Conservation (phyloP, 92 coral and sea anemone species). For the Micromussa lordhowensis region DNA sequence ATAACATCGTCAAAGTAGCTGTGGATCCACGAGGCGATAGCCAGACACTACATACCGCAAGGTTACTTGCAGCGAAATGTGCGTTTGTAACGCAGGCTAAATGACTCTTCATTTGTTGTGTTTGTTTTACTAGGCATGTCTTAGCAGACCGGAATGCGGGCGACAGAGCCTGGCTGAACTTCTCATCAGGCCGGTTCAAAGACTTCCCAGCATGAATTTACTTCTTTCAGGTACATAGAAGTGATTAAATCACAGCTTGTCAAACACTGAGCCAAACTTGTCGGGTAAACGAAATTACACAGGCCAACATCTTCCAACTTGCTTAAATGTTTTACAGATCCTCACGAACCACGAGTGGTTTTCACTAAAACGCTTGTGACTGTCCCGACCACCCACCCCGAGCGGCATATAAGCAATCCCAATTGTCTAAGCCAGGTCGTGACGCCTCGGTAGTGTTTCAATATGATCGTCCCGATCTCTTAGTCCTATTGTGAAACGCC, state of each 20-base stretch:
- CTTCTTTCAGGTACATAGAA: slow-evolving; percentile 76
- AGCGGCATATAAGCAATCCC: neutral
- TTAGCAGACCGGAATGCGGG: slow-evolving; percentile 96
- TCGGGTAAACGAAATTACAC: neutral
- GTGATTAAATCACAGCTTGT: too few relatives aligned
- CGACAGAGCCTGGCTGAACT: slow-evolving; percentile 92
- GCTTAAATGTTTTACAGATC: neutral
- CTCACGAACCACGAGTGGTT: neutral
- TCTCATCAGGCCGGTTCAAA: slow-evolving; percentile 94
- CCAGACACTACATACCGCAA: too few relatives aligned
- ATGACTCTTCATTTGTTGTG: neutral
- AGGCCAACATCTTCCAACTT: neutral
- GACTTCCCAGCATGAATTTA: slow-evolving; percentile 94
- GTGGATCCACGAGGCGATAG: too few relatives aligned
- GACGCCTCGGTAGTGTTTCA: neutral
- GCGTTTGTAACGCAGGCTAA: too few relatives aligned
- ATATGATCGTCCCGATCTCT: neutral
- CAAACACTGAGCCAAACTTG: neutral
- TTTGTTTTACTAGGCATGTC: slow-evolving; percentile 71
- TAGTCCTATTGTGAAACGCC: neutral
- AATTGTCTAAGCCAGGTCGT: too few relatives aligned
- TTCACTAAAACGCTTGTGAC: neutral
- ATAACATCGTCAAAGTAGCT: too few relatives aligned
- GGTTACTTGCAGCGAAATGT: too few relatives aligned
- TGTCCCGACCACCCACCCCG: neutral